Base-by-base conservation (phyloP, 1,140 invertebrate genomes). In the Drosophila malerkotliana region DNA sequence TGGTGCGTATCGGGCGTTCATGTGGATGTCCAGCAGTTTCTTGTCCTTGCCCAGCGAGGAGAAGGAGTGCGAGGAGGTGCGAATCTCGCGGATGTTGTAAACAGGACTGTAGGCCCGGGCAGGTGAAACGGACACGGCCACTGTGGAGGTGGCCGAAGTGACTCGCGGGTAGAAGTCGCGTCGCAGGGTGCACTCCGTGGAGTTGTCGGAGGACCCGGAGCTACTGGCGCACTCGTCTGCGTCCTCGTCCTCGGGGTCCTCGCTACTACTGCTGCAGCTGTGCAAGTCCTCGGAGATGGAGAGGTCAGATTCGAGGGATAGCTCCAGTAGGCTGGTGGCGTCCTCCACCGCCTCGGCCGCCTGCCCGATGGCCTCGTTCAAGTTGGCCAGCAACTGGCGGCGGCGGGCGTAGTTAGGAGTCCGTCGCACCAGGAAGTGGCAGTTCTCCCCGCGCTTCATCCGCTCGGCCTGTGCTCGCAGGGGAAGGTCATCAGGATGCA, bases 401-500 rank as follows among this genome's bases (percentile, higher is more conserved):
- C 91, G 90, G 0, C 90, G 69, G 6, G 79, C 93, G 66, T 96
- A 96, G 75, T 96, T 95, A 0, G 95, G 95, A 92, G 96, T 96
- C 49, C 96, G 93, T 48, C 95, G 94, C 44, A 97, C 94, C 9
- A 96, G 92, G 91, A 97, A 96, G 90, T 97, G 96, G 53, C 95
- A 95, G 78, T 94, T 94, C 41, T 93, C 92, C 34, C 92, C 92
- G 8, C 93, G 89, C 6, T 93, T 91, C 48, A 93, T 93, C 94
- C 97, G 97, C 37, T 95, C 93, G 61, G 95, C 94, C 85, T 97
- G 97, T 21, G 97, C 96, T 72, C 94, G 94, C n/a, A 98, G 93
- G 1, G 97, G 96, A 62, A 95, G 93, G 91, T 98, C 97, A 73
- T 97, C 96, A 1, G 96, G 95, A 90, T 97, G 96, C 34, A 98